Conservation (phyloP, 2,797 vertebrate genomes). For the Dryobates pubescens region DNA sequence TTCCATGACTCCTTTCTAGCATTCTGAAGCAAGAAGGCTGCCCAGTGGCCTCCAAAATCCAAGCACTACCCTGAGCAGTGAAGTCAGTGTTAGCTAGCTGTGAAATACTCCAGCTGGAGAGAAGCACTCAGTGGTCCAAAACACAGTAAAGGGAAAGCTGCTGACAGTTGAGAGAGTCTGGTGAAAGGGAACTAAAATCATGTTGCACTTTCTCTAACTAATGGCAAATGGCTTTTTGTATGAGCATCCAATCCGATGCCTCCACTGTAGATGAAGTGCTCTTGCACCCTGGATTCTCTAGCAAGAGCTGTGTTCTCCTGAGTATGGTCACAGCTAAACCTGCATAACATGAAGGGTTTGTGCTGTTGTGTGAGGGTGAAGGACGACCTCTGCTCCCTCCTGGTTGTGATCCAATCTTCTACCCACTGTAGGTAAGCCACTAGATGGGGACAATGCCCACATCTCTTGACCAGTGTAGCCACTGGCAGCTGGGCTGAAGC, state of each 20-base stretch:
- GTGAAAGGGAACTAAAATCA: not conserved
- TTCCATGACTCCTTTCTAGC: not conserved
- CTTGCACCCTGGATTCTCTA: not conserved
- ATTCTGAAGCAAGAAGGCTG: not conserved
- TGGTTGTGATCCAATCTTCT: not conserved
- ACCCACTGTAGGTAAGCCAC: not conserved
- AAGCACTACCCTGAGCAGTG: not conserved
- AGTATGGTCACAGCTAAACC: not conserved
- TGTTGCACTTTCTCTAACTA: not conserved
- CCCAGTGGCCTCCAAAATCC: not conserved
- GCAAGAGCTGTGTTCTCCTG: not conserved
- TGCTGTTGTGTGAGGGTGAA: not conserved
- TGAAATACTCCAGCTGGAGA: not conserved
- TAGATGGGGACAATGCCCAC: constrained; percentile 61
- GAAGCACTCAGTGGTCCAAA: not conserved
- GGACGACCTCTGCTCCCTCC: not conserved
- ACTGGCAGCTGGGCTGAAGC: not conserved
- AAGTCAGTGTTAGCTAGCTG: not conserved
- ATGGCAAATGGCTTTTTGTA: not conserved
- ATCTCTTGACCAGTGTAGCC: not conserved
- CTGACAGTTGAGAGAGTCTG: not conserved
- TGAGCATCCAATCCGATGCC: not conserved
- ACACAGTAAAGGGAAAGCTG: accelerated
- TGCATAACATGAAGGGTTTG: not conserved
- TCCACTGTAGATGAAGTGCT: not conserved